phyloP scores from a whole-genome alignment of 30 jellyfish, hydroid and myxozoan genomes.

The Pseudorhiza aurosa region DNA sequence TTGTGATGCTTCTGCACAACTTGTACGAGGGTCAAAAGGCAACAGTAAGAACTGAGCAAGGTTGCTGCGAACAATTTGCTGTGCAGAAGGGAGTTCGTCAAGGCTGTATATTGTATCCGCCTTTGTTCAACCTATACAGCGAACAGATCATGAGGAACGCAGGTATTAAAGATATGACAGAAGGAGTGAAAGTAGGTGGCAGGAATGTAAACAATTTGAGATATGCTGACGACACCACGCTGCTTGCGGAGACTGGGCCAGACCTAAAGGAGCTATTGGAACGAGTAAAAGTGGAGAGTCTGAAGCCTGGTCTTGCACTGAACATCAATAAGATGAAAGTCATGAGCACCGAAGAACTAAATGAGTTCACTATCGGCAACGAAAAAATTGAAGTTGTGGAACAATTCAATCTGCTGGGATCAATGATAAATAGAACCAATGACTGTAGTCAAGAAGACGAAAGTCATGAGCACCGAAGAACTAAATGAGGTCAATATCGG shows the following conservation, averaged over 20 bases:
- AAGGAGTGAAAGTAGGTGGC: slow-evolving; percentile 23
- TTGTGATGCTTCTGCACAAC: not conserved
- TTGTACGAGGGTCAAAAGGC: not conserved
- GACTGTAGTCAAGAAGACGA: slow-evolving; percentile 4
- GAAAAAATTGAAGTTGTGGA: too few species aligned
- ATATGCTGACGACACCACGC: slow-evolving; percentile 30
- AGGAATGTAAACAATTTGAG: not conserved
- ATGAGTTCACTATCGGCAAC: too few species aligned
- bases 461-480: too few species aligned
- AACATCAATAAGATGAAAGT: slow-evolving; percentile 13
- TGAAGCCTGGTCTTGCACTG: slow-evolving; percentile 16
- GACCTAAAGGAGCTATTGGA: not conserved
- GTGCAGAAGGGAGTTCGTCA: slow-evolving; percentile 31
- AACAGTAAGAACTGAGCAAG: not conserved
- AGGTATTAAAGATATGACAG: not conserved
- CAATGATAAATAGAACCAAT: too few species aligned
- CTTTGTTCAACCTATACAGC: slow-evolving; percentile 14
- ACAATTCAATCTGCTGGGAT: too few species aligned
- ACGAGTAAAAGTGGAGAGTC: slow-evolving; percentile 4
- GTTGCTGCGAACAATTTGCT: not conserved
- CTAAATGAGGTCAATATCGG: slow-evolving; percentile 18
- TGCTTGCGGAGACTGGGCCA: not conserved
- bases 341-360: too few species aligned
- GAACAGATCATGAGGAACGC: slow-evolving; percentile 30
- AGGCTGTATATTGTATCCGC: slow-evolving; percentile 29